Evolutionary conservation across 2,113 vertebrate genomes (phyloP), one percentile per base, ranked within the genome.

Genomic region (Perca schrenkii): DNA sequence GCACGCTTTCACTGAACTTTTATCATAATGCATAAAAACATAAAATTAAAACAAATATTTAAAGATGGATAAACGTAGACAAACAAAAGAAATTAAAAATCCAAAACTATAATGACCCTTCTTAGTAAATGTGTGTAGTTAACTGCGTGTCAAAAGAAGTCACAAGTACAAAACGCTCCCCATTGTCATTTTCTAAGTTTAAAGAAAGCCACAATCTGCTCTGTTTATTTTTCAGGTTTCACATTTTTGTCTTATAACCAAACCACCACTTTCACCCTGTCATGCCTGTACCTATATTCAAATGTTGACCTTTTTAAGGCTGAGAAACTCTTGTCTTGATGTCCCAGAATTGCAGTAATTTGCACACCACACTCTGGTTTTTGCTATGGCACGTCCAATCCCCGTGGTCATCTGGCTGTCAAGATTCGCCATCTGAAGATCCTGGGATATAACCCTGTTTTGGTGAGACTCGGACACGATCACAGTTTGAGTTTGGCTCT

Each of bases 291-390:
- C 10, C 10, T 21, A 0, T 28, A 74, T 84, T 80, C 40, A 77
- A 58, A 52, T 84, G 25, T 49, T 65, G 22, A 77, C 61, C 46
- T 64, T 66, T 83, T 70, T 36, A 6, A 72, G 62, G 36, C 66
- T 53, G 52, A 82, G 36, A 46, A 65, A 43, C 1, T 16, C 10
- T 49, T 78, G 10, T 86, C 8, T 73, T 65, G 1, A 21, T 83
- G 2, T 92, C 91, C 22, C 78, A 99, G 98, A 79, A 83, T 97
- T 54, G 97, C 97, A 25, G 85, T 99, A 22, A 84, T 99, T 3
- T 97, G 92, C 74, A 50, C 91, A 40, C 78, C 92, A 10, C 6
- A 5, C 0, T 93, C 93, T 83, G 65, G 79, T 0, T 97, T 98
- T 84, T 98, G 97, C 83, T 80, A 94, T 53, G 94, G 94, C 16